Conservation (phyloP, 2,113 vertebrate genomes). For the Astur gentilis region DNA sequence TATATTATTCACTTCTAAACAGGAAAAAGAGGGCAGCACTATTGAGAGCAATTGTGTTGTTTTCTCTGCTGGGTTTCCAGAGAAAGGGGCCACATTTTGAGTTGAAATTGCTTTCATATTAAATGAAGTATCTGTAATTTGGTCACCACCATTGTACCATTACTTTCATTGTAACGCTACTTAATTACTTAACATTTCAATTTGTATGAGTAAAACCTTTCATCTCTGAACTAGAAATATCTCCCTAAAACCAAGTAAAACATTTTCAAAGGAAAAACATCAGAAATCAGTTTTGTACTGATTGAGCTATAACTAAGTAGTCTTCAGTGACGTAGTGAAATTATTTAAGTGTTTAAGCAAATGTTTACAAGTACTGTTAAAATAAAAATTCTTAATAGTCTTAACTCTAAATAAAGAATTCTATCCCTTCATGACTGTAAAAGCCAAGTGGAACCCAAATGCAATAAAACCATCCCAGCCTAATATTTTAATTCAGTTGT, state of each 20-base stretch:
- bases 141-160: background rate
- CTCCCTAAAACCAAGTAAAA: background rate
- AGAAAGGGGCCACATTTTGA: background rate
- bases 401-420: background rate
- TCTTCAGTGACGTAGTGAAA: background rate
- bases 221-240: background rate
- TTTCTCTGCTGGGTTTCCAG: background rate
- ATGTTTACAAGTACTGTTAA: background rate
- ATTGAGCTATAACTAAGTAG: background rate
- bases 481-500: slow-evolving; percentile 68
- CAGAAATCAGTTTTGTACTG: background rate
- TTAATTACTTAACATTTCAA: background rate
- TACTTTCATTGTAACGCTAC: background rate
- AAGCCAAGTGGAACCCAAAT: slow-evolving; percentile 11
- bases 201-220: background rate
- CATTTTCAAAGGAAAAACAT: background rate
- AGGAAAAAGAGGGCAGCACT: background rate
- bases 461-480: slow-evolving; percentile 14
- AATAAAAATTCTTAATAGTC: background rate
- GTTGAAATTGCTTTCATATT: background rate
- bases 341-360: background rate
- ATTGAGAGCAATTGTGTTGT: background rate
- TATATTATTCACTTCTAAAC: background rate
- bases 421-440: background rate
- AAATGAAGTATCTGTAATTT: background rate